These are phyloP conservation scores for Lepidochitona cinerea DNA, from an alignment of 2,888 invertebrate species.

Conservation along the genomic window DNA sequence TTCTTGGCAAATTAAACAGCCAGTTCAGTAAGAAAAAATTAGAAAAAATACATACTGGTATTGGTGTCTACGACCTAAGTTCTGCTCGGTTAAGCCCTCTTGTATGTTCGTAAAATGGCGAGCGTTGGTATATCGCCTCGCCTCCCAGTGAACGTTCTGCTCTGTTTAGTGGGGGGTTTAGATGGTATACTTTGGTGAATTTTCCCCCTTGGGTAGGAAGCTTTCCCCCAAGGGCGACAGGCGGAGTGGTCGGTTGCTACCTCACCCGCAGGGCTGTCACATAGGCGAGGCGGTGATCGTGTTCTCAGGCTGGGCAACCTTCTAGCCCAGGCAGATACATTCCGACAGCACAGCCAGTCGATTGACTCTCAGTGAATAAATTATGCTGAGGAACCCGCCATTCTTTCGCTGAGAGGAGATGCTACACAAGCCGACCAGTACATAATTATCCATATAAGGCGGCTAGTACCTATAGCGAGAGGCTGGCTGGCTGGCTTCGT, in stretches of 20 bases:
- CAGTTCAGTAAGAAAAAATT: no score
- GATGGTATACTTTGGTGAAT: not conserved
- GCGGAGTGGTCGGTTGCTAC: no score
- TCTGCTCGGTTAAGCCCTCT: no score
- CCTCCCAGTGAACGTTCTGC: not conserved
- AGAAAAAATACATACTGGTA: no score
- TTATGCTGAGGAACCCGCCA: slow-evolving; percentile 57
- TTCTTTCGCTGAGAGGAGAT: slow-evolving; percentile 10
- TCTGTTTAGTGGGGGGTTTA: not conserved
- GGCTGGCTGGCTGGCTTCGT: no score
- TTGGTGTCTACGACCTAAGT: no score
- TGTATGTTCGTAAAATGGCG: no score
- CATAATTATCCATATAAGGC: slow-evolving; percentile 48
- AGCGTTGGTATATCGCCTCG: not conserved
- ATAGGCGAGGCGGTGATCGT: not conserved
- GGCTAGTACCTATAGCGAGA: slow-evolving; percentile 36
- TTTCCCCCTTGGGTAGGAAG: not conserved
- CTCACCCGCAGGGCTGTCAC: not conserved
- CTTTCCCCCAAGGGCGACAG: not conserved
- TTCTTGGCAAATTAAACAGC: no score
- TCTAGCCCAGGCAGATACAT: slow-evolving; percentile 21
- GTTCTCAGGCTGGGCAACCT: not conserved
- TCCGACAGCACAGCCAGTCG: slow-evolving; percentile 16
- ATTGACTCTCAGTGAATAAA: slow-evolving; percentile 53
- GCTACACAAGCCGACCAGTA: not conserved